phyloP scores from a whole-genome alignment of 1,140 invertebrate genomes.

The Megathymus violae region DNA sequence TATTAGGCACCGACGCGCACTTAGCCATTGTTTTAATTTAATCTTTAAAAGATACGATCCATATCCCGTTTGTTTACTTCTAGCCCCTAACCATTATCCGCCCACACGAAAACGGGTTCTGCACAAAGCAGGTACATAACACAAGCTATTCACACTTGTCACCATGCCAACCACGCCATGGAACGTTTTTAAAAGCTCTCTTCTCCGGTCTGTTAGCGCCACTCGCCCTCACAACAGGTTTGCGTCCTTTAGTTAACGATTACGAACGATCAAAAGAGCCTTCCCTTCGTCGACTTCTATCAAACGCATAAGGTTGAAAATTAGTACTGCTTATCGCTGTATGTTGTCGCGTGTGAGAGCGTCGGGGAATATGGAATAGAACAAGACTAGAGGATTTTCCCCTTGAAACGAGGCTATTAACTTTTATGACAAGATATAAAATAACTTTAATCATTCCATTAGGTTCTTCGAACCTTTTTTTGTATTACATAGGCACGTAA shows the following conservation, averaged over 20 bases:
- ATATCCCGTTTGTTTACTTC: constrained; percentile 58
- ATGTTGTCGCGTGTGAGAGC: too few species aligned
- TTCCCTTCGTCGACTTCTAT: constrained; percentile 12
- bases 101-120: constrained; percentile 55
- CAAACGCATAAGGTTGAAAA: constrained; percentile 38
- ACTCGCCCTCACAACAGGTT: constrained; percentile 28
- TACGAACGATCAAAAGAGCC: constrained; percentile 22
- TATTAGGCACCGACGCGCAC: not conserved
- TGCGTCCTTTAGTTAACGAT: constrained; percentile 31
- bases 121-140: not conserved
- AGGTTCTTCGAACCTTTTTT: too few species aligned
- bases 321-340: not conserved
- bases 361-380: too few species aligned
- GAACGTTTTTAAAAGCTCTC: constrained; percentile 15
- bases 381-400: constrained; percentile 9
- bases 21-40: not conserved
- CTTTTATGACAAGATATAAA: not conserved
- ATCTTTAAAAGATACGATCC: constrained; percentile 37
- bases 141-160: constrained; percentile 22
- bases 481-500: too few species aligned
- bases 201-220: constrained; percentile 22
- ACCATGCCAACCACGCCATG: not conserved
- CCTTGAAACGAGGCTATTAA: constrained; percentile 8
- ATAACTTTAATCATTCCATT: too few species aligned
- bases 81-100: constrained; percentile 46